Percentiles rank a stretch among this genome's conserved stretches.
These are phyloP conservation scores for Mylabris phalerata DNA, from an alignment of 1,140 invertebrate species.

Conservation along the genomic window DNA sequence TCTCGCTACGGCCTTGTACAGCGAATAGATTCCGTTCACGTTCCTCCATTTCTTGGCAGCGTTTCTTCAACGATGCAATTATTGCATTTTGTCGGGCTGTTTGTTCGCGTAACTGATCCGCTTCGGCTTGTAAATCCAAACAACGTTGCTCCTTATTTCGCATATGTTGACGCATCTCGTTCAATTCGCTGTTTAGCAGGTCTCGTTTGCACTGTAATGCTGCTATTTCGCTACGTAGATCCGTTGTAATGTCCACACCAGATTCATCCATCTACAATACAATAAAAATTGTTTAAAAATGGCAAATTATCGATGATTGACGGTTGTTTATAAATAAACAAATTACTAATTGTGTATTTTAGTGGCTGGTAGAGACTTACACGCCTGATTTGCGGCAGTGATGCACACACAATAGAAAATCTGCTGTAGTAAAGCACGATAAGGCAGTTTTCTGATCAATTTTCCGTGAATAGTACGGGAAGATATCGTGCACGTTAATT, in stretches of 20 bases:
- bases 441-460: too few species aligned
- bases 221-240: slow-evolving; percentile 69
- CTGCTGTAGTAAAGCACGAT: too few species aligned
- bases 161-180: slow-evolving; percentile 59
- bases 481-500: too few species aligned
- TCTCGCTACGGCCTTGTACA: slow-evolving; percentile 57
- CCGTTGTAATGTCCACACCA: slow-evolving; percentile 59
- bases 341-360: too few species aligned
- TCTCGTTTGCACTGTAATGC: slow-evolving; percentile 75
- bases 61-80: slow-evolving; percentile 68
- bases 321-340: too few species aligned
- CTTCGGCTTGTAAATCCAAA: slow-evolving; percentile 58
- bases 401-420: too few species aligned
- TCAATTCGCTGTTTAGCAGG: slow-evolving; percentile 64
- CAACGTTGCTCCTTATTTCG: slow-evolving; percentile 58
- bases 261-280: slow-evolving; percentile 48
- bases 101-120: slow-evolving; percentile 68
- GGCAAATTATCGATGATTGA: background rate
- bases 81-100: slow-evolving; percentile 71
- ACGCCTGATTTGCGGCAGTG: too few species aligned
- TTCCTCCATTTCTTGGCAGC: slow-evolving; percentile 71
- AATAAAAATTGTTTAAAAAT: background rate
- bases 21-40: slow-evolving; percentile 60
- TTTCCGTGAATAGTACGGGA: too few species aligned
- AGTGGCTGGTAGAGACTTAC: too few species aligned